Evolutionary conservation across 2,113 vertebrate genomes (phyloP).

Genomic region (Spea bombifrons): DNA sequence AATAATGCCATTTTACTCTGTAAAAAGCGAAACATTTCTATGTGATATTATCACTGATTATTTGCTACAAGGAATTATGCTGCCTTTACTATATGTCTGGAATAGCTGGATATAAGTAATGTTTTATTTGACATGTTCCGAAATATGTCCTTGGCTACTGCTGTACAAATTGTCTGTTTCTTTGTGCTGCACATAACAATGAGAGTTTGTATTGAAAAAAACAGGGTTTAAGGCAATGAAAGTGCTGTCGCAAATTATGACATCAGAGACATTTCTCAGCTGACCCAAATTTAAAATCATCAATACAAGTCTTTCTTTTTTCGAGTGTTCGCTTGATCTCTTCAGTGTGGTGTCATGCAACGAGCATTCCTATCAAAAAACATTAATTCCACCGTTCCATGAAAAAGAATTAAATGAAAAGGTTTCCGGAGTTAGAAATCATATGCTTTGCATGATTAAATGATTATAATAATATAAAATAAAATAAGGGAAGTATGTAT

Average conservation of each 20-base stretch:
- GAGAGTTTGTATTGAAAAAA: not conserved
- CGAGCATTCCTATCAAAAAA: not conserved
- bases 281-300: constrained; percentile 1
- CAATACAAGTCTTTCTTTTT: not conserved
- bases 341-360: not conserved
- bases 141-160: constrained; percentile 7
- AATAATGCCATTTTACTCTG: too few species aligned
- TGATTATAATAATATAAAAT: too few species aligned
- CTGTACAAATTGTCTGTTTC: not conserved
- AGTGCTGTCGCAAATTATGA: constrained; percentile 10
- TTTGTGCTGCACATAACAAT: constrained; percentile 2
- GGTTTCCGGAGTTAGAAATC: too few species aligned
- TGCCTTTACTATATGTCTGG: too few species aligned
- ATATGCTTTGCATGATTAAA: too few species aligned
- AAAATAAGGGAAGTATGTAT: too few species aligned
- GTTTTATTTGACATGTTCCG: not conserved
- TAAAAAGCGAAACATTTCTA: too few species aligned
- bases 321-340: not conserved
- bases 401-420: not conserved
- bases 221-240: not conserved
- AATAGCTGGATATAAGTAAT: constrained; percentile 2
- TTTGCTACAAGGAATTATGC: too few species aligned
- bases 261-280: constrained; percentile 17
- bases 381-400: not conserved
- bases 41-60: too few species aligned